These are phyloP conservation scores for Megamerina dolium DNA, from an alignment of 2,888 invertebrate genomes.

Conservation along the genomic window DNA sequence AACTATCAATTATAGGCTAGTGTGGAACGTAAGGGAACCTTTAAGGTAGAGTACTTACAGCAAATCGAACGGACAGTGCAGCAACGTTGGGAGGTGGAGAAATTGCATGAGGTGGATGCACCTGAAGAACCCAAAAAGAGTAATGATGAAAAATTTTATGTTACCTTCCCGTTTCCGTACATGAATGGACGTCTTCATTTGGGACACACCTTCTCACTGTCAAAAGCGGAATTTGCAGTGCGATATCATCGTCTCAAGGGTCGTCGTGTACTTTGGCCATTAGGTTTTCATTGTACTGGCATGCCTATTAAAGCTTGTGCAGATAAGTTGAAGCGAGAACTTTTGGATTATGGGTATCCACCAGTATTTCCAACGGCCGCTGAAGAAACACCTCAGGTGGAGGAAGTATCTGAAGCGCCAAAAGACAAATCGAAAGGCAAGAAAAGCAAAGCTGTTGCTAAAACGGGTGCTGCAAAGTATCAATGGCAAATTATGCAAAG, in stretches of 20 bases:
- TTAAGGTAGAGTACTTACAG: conserved; percentile 88
- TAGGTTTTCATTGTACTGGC: conserved; percentile 98
- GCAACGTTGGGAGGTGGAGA: conserved; percentile 74
- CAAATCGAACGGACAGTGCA: conserved; percentile 85
- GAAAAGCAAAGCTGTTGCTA: conserved; percentile 93
- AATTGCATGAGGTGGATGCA: conserved; percentile 78
- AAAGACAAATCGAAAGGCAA: conserved; percentile 90
- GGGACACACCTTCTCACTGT: conserved; percentile 94
- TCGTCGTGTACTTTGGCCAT: conserved; percentile 87
- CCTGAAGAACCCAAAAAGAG: conserved; percentile 56
- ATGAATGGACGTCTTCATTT: conserved; percentile 98
- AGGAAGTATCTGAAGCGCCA: conserved; percentile 58
- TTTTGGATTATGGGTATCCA: conserved; percentile 86
- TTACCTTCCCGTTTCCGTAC: conserved; percentile 96
- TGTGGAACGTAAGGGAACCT: conserved; percentile 82
- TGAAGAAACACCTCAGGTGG: conserved; percentile 49
- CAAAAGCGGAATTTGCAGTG: conserved; percentile 95
- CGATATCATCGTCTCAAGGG: conserved; percentile 91
- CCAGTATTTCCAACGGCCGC: conserved; percentile 71
- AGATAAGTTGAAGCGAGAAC: conserved; percentile 92
- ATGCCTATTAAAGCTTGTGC: conserved; percentile 99
- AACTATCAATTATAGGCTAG: too few relatives aligned
- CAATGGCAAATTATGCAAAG: conserved; percentile 99
- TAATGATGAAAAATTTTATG: conserved; percentile 76
- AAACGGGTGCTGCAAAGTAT: conserved; percentile 80